These are phyloP conservation scores for Sorex fumeus DNA, from an alignment of 2,113 vertebrate species.

Conservation along the genomic window DNA sequence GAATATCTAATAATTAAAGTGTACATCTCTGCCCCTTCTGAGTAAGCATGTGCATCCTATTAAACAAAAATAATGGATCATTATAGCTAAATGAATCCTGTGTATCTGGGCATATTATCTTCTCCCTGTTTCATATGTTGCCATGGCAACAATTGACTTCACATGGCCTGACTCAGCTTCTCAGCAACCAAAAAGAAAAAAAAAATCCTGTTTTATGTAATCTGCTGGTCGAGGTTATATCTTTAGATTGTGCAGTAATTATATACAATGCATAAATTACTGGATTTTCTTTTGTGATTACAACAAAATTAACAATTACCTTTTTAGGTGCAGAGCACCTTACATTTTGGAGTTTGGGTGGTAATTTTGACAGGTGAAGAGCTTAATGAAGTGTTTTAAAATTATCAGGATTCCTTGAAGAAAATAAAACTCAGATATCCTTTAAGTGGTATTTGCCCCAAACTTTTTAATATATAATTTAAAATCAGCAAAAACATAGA, in stretches of 20 bases:
- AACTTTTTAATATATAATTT: constrained; percentile 25
- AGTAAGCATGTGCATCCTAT: constrained; percentile 63
- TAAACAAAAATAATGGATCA: constrained; percentile 71
- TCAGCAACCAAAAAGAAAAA: constrained; percentile 77
- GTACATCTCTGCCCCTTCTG: constrained; percentile 25
- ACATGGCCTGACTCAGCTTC: constrained; percentile 82
- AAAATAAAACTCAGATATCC: not conserved
- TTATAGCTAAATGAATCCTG: constrained; percentile 82
- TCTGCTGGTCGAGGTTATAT: constrained; percentile 65
- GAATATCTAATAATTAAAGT: constrained; percentile 77
- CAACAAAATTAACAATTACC: constrained; percentile 36
- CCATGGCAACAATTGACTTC: constrained; percentile 86
- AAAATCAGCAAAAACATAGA: not conserved
- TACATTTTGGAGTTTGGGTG: not conserved
- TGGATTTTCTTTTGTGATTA: constrained; percentile 59
- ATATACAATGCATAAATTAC: constrained; percentile 52
- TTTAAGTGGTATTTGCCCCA: not conserved
- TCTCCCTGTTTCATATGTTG: constrained; percentile 79
- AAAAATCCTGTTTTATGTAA: constrained; percentile 77
- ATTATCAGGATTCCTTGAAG: not conserved
- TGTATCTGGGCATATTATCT: constrained; percentile 79
- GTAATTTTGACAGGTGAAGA: constrained; percentile 7
- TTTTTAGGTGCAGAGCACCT: not conserved
- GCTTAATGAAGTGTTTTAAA: not conserved
- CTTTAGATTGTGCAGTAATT: constrained; percentile 25